Base-by-base conservation (phyloP, 2,797 vertebrate genomes). In the Mormyrops boulengeri region DNA sequence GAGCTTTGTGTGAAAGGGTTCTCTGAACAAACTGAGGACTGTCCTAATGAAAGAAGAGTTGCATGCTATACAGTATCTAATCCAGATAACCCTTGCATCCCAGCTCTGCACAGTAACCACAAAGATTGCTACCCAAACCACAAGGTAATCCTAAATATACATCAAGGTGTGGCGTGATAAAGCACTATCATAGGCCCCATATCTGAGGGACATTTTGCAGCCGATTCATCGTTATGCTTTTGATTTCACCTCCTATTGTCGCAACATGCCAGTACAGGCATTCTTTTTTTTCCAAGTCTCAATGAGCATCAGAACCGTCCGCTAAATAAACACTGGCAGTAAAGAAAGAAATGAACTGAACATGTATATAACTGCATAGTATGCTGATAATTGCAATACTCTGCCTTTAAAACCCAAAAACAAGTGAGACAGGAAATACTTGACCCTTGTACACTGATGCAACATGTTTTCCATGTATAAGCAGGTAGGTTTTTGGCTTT, bases 1-100 rank as follows among this genome's bases (percentile, higher is more conserved):
- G 62, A 26, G 50, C 34, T 89, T 53, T 86, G 86, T 86, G 89
- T 90, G 90, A 92, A 89, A 57, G 90, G 92, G 90, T 93, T 93
- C 91, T 93, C n/a, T 92, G 92, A 90, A 84, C 88, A 91, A 88
- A 93, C 89, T 88, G 91, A 91, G 93, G 92, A 88, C 88, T 87
- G 69, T 41, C 91, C 87, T 94, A 90, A 94, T 94, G 93, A 94
- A 88, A 91, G 91, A 92, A 85, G 82, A 47, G 44, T 73, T 38
- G 62, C 49, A 53, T 19, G 53, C 82, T 14, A 47, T 84, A 49
- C 22, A 57, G 1, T 17, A 14, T 47, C 60, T 87, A 66, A 77
- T 77, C 62, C 85, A 73, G 30, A 47, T 41, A 88, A 91, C 85
- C 73, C 85, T n/a, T 60, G 52, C 85, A 60, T 60, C 52, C 34